Percentiles rank a stretch among this genome's conserved stretches.
These are phyloP conservation scores for Nannoperca obscura DNA, from an alignment of 2,797 vertebrate genomes.

Conservation along the genomic window DNA sequence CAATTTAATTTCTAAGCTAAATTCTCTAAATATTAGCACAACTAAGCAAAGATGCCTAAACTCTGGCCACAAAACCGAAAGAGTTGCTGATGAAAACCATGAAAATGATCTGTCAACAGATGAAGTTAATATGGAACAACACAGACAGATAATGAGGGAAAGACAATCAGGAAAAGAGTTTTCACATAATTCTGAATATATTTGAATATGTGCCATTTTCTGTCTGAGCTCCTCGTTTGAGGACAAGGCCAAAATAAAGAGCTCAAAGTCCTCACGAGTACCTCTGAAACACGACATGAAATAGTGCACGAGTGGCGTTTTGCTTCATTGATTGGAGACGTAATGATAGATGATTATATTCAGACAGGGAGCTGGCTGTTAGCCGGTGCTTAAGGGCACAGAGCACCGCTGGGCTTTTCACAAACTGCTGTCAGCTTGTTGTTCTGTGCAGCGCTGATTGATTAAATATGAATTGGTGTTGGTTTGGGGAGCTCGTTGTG, in stretches of 20 bases:
- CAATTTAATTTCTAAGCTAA: not conserved
- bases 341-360: conserved; percentile 72
- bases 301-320: conserved; percentile 54
- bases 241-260: conserved; percentile 66
- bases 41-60: not conserved
- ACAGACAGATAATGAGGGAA: conserved; percentile 58
- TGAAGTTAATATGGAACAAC: conserved; percentile 50
- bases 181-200: conserved; percentile 53
- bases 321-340: conserved; percentile 65
- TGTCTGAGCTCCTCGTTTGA: conserved; percentile 44
- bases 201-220: conserved; percentile 61
- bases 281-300: conserved; percentile 30
- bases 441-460: conserved; percentile 49
- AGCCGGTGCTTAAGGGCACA: conserved; percentile 54
- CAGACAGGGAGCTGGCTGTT: conserved; percentile 64
- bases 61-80: not conserved
- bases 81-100: conserved; percentile 44
- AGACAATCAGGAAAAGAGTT: conserved; percentile 54
- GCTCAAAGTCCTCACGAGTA: conserved; percentile 40
- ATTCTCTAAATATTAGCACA: not conserved
- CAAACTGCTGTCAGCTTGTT: conserved; percentile 58
- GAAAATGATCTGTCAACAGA: conserved; percentile 59
- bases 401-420: conserved; percentile 63
- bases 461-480: conserved; percentile 66
- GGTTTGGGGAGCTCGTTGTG: conserved; percentile 40